These are phyloP conservation scores for Bos javanicus DNA, from an alignment of 2,113 vertebrate genomes.

Conservation along the genomic window DNA sequence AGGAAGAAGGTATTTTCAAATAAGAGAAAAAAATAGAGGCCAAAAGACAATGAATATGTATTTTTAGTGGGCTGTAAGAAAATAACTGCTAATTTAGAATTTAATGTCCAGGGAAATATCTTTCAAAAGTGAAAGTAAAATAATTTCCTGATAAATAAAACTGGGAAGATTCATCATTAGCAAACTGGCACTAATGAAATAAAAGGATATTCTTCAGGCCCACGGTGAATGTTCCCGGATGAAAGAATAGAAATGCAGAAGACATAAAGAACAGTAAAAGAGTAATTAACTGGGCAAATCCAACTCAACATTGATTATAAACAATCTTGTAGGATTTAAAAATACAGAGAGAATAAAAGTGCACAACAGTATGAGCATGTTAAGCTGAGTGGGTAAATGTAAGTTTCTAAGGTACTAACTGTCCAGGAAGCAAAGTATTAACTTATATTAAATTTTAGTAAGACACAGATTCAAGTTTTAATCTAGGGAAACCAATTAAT, in stretches of 20 bases:
- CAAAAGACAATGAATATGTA: neutral
- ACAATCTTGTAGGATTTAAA: neutral
- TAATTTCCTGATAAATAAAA: neutral
- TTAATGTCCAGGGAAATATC: neutral
- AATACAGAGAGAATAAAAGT: neutral
- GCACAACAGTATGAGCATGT: neutral
- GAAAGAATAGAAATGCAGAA: neutral
- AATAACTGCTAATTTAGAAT: neutral
- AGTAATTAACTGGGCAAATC: neutral
- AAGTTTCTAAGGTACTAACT: neutral
- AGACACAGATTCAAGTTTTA: neutral
- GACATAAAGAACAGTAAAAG: neutral
- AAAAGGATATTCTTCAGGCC: neutral
- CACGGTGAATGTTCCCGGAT: neutral
- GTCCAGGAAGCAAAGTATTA: neutral
- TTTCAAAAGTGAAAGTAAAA: constrained; percentile 31
- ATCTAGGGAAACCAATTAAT: neutral
- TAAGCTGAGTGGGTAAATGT: neutral
- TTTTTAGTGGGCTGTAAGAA: neutral
- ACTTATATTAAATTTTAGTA: neutral
- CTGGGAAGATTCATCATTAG: neutral
- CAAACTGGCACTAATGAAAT: neutral
- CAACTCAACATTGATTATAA: neutral
- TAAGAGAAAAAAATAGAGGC: neutral
- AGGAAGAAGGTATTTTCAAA: constrained; percentile 15